Conservation (phyloP, 2,888 invertebrate genomes). For the Diogma glabrata region DNA sequence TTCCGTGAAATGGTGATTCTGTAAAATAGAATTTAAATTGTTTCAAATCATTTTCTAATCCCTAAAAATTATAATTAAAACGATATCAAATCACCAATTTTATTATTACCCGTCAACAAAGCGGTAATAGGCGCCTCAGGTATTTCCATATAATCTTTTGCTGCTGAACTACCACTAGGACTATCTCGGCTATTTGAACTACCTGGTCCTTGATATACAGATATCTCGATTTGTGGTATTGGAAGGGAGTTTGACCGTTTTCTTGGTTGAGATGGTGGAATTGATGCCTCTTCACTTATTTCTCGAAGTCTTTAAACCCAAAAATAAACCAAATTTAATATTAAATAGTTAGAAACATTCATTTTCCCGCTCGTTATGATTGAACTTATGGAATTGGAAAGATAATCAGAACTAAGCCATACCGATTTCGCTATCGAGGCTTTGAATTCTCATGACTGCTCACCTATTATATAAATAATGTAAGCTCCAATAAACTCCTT, state of each 20-base stretch:
- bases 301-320: slow-evolving; percentile 70
- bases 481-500: slow-evolving; percentile 95
- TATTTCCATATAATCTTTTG: slow-evolving; percentile 66
- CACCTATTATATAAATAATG: slow-evolving; percentile 84
- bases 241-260: slow-evolving; percentile 88
- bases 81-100: background rate
- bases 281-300: slow-evolving; percentile 68
- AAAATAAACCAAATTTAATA: slow-evolving; percentile 11
- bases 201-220: slow-evolving; percentile 66
- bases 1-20: slow-evolving; percentile 17
- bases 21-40: background rate
- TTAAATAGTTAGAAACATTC: background rate
- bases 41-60: background rate
- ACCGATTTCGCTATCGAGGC: slow-evolving; percentile 80
- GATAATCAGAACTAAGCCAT: slow-evolving; percentile 87
- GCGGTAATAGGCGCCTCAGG: slow-evolving; percentile 54
- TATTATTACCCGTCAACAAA: slow-evolving; percentile 23
- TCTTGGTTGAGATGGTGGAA: slow-evolving; percentile 64
- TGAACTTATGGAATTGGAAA: slow-evolving; percentile 94
- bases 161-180: slow-evolving; percentile 32
- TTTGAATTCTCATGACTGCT: background rate
- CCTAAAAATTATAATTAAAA: background rate
- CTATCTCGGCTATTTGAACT: slow-evolving; percentile 34
- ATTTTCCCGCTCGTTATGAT: slow-evolving; percentile 76
- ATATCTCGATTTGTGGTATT: slow-evolving; percentile 84